A percentile compares a stretch with the other conserved stretches of the same genome.
Evolutionary conservation across 2,797 vertebrate genomes (phyloP).

Genomic region (Silurus lanzhouensis): DNA sequence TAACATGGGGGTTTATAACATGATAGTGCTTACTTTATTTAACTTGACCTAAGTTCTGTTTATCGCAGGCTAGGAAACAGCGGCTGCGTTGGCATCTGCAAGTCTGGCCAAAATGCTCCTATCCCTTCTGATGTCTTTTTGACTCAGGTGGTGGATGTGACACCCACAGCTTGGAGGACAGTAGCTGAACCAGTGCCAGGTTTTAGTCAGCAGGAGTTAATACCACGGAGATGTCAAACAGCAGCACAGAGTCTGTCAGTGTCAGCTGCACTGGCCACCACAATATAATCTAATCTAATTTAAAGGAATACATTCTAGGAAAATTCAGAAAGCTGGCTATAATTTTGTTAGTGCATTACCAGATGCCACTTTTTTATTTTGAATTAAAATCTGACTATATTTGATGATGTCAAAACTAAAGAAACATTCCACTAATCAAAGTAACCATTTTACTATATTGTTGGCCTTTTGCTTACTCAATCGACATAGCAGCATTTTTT

Average conservation of each 20-base stretch:
- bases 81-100: slow-evolving; percentile 77
- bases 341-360: background rate
- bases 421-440: background rate
- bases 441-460: background rate
- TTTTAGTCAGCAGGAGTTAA: slow-evolving; percentile 60
- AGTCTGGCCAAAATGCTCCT: slow-evolving; percentile 50
- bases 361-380: background rate
- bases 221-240: slow-evolving; percentile 38
- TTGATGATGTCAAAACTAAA: background rate
- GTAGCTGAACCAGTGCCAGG: slow-evolving; percentile 67
- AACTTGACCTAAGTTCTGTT: slow-evolving; percentile 69
- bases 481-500: slow-evolving; percentile 51
- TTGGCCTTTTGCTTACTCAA: background rate
- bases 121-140: slow-evolving; percentile 55
- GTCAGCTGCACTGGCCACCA: slow-evolving; percentile 1
- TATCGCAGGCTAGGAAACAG: slow-evolving; percentile 72
- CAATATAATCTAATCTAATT: slow-evolving; percentile 17
- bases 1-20: background rate
- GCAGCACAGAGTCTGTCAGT: background rate
- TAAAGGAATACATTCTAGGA: background rate
- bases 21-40: background rate
- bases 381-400: background rate
- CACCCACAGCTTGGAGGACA: slow-evolving; percentile 66
- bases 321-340: background rate
- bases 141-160: slow-evolving; percentile 63